Conservation (phyloP, 1,140 invertebrate genomes). For the Coptotermes formosanus region DNA sequence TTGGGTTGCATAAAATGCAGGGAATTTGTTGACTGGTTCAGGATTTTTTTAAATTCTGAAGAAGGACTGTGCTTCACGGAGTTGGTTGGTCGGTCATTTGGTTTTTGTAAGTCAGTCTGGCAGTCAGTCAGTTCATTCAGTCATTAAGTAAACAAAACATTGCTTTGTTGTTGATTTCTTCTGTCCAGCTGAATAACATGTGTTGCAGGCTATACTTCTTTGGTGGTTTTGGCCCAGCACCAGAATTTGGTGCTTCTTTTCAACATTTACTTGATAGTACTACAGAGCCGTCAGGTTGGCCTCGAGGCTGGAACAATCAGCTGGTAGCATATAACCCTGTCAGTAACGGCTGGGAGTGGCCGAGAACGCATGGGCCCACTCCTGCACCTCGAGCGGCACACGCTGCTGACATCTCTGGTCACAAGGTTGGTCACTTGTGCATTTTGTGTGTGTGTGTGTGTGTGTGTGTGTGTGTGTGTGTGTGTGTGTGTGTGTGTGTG, state of each 20-base stretch:
- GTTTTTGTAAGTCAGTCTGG: too few species aligned
- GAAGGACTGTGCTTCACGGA: too few species aligned
- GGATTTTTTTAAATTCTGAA: too few species aligned
- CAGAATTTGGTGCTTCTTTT: constrained; percentile 35
- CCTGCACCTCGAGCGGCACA: constrained; percentile 52
- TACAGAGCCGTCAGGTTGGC: constrained; percentile 25
- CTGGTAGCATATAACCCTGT: constrained; percentile 45
- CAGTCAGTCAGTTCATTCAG: too few species aligned
- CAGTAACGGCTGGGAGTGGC: constrained; percentile 31
- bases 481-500: too few species aligned
- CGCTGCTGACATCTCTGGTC: constrained; percentile 40
- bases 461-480: too few species aligned
- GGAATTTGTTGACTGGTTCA: too few species aligned
- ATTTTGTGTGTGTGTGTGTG: too few species aligned
- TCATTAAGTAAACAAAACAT: too few species aligned
- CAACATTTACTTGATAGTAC: constrained; percentile 40
- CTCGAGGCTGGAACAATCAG: constrained; percentile 51
- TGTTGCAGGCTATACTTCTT: constrained; percentile 49
- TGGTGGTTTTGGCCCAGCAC: constrained; percentile 48
- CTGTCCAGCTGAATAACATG: not conserved
- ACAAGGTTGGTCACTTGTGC: not conserved
- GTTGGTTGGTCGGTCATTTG: too few species aligned
- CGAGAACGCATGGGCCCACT: constrained; percentile 41
- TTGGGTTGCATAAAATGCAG: too few species aligned
- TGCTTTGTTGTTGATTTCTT: not conserved